These are phyloP conservation scores for Nannospalax galili DNA, from an alignment of 2,113 vertebrate genomes.

Conservation along the genomic window DNA sequence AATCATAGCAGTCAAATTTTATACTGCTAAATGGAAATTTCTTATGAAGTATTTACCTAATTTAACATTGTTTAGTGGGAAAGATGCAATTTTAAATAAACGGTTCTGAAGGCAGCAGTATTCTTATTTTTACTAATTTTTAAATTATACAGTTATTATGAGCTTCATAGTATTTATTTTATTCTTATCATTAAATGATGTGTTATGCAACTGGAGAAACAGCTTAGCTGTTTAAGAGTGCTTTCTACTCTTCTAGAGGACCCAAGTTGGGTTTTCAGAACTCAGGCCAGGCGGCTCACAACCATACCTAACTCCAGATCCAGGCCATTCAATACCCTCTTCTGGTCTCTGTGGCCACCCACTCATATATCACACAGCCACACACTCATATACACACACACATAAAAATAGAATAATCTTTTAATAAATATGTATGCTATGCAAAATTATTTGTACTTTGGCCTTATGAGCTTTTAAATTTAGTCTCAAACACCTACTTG, in stretches of 20 bases:
- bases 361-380: no score
- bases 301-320: no score
- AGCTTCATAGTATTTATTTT: neutral
- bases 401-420: no score
- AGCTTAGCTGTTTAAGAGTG: no score
- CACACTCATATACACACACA: no score
- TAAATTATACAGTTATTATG: neutral
- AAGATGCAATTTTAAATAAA: neutral
- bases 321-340: no score
- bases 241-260: no score
- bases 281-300: no score
- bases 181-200: neutral
- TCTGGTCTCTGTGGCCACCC: no score
- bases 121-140: neutral
- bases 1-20: conserved; percentile 58
- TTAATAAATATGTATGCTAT: neutral
- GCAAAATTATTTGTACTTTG: neutral
- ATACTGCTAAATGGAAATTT: neutral
- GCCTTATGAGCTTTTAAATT: neutral
- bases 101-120: neutral
- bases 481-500: neutral
- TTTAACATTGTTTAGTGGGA: neutral
- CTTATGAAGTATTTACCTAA: neutral
- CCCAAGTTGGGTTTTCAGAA: no score
- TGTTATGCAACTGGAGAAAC: no score